phyloP scores from a whole-genome alignment of 1,140 invertebrate species.

The Dreissena rostriformis region DNA sequence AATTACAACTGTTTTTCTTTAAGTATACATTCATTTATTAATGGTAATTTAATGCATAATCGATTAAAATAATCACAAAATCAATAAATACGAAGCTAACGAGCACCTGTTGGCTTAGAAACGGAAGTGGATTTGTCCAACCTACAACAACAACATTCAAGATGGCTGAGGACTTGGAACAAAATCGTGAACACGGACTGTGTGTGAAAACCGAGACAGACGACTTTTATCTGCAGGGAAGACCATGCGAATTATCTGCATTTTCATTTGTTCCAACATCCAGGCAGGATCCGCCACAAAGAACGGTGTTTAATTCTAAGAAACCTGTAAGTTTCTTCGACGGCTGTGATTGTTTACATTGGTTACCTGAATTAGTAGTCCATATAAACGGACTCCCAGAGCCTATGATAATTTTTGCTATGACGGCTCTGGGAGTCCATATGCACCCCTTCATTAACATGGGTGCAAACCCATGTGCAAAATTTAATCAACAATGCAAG shows the following conservation, averaged over 20 bases:
- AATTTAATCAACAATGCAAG: too few species aligned
- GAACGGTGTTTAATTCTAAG: constrained; percentile 77
- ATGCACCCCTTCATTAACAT: too few species aligned
- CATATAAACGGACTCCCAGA: too few species aligned
- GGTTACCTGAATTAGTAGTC: too few species aligned
- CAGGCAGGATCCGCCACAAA: constrained; percentile 71
- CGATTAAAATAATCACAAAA: neutral
- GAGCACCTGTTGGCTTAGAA: constrained; percentile 60
- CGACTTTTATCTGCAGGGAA: constrained; percentile 73
- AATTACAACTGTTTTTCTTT: neutral
- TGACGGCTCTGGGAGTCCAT: too few species aligned
- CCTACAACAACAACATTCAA: constrained; percentile 54
- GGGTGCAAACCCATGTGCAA: too few species aligned
- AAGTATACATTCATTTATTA: too few species aligned
- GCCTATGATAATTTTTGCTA: too few species aligned
- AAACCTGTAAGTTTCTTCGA: constrained; percentile 69
- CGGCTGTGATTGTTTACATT: constrained; percentile 54
- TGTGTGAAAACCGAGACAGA: constrained; percentile 74
- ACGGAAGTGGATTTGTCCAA: constrained; percentile 63
- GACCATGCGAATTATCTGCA: constrained; percentile 79
- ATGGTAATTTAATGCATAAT: too few species aligned
- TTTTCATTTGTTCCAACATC: constrained; percentile 78
- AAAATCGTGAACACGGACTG: constrained; percentile 57
- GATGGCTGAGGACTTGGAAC: constrained; percentile 52
- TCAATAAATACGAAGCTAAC: constrained; percentile 1